phyloP scores from a whole-genome alignment of 1,140 invertebrate species.

The Heliothis subflexa region DNA sequence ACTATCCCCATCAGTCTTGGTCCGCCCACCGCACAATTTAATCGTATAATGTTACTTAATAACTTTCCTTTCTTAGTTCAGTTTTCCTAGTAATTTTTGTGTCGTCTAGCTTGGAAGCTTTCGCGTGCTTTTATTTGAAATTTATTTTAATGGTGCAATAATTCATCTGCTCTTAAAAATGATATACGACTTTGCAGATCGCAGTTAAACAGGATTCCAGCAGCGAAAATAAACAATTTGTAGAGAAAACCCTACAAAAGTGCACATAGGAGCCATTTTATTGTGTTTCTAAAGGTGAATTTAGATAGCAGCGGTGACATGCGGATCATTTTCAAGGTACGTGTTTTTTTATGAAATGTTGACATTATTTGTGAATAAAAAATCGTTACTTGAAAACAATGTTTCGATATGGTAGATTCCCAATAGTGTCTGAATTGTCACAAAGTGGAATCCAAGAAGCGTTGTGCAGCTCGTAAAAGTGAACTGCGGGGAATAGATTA shows the following conservation, averaged over 20 bases:
- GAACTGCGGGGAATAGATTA: constrained; percentile 28
- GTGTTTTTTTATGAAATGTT: background rate
- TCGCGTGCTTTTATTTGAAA: constrained; percentile 4
- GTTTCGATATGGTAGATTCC: background rate
- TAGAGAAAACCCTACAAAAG: background rate
- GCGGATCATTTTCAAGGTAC: too few relatives aligned
- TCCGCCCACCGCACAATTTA: constrained; percentile 21
- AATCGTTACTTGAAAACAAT: background rate
- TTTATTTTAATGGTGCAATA: constrained; percentile 30
- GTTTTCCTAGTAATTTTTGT: constrained; percentile 28
- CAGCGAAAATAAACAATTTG: constrained; percentile 19
- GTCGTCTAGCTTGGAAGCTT: background rate
- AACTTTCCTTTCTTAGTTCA: constrained; percentile 17
- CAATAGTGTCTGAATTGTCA: background rate
- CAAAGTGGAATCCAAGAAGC: background rate
- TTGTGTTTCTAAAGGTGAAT: background rate
- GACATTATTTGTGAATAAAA: background rate
- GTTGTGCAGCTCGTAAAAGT: constrained; percentile 17
- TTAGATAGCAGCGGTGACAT: too few relatives aligned
- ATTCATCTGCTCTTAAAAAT: constrained; percentile 43
- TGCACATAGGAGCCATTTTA: background rate
- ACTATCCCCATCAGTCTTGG: constrained; percentile 31
- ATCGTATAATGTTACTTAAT: constrained; percentile 23
- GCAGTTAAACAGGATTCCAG: constrained; percentile 26
- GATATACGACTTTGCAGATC: constrained; percentile 19